These are phyloP conservation scores for Phorcus lineatus DNA, from an alignment of 2,888 invertebrate species.

Conservation along the genomic window DNA sequence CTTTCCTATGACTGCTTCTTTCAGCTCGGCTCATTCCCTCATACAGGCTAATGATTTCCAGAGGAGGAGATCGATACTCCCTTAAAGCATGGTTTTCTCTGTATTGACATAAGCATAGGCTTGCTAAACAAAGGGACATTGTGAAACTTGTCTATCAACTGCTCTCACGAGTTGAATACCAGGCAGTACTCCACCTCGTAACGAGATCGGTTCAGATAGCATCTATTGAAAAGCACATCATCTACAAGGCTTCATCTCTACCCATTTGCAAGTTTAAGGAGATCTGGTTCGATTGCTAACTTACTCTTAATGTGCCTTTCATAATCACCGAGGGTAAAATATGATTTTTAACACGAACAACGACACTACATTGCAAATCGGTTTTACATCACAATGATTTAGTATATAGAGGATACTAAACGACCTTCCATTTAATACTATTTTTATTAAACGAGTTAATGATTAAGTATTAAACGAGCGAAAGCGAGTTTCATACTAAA, in stretches of 20 bases:
- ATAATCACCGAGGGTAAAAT: too few relatives aligned
- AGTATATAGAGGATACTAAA: too few relatives aligned
- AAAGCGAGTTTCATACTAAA: too few relatives aligned
- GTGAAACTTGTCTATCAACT: background rate
- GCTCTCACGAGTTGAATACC: background rate
- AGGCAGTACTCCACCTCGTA: background rate
- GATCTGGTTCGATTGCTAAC: background rate
- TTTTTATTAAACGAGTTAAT: too few relatives aligned
- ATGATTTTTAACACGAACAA: too few relatives aligned
- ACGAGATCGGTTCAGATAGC: background rate
- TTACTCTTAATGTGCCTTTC: background rate
- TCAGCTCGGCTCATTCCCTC: background rate
- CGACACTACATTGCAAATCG: too few relatives aligned
- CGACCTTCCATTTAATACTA: too few relatives aligned
- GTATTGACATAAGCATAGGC: background rate
- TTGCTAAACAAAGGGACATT: background rate
- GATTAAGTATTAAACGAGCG: too few relatives aligned
- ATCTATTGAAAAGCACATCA: background rate
- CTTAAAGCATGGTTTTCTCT: background rate
- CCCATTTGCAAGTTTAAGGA: background rate
- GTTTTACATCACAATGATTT: too few relatives aligned
- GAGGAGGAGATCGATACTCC: background rate
- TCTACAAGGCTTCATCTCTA: background rate
- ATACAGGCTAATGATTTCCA: background rate
- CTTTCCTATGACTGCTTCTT: background rate